phyloP scores from a whole-genome alignment of 2,797 vertebrate genomes.

The Pangasius larnaudii region DNA sequence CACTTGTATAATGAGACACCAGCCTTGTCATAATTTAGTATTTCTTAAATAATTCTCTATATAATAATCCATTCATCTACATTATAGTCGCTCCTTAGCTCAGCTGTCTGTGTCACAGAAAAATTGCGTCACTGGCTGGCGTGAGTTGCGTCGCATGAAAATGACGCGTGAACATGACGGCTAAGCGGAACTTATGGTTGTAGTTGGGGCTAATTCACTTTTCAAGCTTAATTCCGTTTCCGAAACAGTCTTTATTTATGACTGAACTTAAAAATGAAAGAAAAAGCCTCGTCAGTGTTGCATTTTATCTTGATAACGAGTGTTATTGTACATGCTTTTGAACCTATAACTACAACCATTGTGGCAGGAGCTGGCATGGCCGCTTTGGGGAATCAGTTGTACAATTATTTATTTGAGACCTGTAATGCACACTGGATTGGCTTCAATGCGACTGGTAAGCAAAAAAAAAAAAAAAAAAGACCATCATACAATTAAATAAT shows the following conservation, averaged over 20 bases:
- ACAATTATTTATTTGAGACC: constrained; percentile 68
- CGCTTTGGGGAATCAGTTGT: constrained; percentile 62
- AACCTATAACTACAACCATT: constrained; percentile 68
- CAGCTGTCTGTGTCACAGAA: background rate
- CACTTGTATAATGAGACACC: too few relatives aligned
- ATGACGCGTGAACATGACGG: background rate
- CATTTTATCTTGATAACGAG: constrained; percentile 34
- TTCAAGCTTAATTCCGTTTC: background rate
- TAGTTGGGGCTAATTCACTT: background rate
- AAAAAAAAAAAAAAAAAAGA: too few relatives aligned
- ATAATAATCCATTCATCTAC: background rate
- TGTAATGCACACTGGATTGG: constrained; percentile 69
- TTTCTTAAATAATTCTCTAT: background rate
- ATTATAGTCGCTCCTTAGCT: background rate
- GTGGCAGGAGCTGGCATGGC: constrained; percentile 50
- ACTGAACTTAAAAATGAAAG: constrained; percentile 63
- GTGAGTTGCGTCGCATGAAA: background rate
- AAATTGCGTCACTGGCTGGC: background rate
- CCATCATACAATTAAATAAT: too few relatives aligned
- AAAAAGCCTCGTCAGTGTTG: constrained; percentile 33
- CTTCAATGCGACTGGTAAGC: constrained; percentile 74
- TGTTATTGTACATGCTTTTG: constrained; percentile 64
- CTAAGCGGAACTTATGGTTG: background rate
- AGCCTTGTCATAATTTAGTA: background rate
- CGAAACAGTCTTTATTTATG: background rate